Evolutionary conservation across 2,113 vertebrate genomes (phyloP), one percentile per base, ranked within the genome.

Genomic region (Lamprologus sp.): DNA sequence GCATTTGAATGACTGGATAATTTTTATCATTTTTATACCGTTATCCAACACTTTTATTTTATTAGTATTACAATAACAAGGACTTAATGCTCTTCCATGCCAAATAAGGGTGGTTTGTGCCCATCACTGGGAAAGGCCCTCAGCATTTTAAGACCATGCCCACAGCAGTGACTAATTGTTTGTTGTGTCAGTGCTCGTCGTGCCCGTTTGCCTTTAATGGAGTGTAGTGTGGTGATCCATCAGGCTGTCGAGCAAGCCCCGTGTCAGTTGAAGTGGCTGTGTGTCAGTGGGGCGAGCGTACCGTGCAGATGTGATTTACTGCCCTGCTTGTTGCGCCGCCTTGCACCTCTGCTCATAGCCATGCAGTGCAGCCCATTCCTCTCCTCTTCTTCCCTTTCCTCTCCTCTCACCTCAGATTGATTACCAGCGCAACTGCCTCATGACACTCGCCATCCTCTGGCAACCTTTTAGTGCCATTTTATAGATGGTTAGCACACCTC

Each of bases 401-500:
- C 92, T 88, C 89, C 87, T 90, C 92, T 89, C 88, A 51, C 68
- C 60, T 82, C 93, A 96, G 96, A 97, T 97, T 96, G 96, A 97
- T 97, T 88, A 93, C 96, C 91, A 73, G 79, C 83, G 49, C 81
- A 91, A 94, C 92, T 87, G 86, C 86, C 94, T 95, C 90, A 92
- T 93, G 92, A 95, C 90, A 93, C 92, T 92, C 92, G 87, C 94
- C 96, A 94, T 96, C 94, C 96, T 95, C 94, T 94, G 88, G 94
- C 95, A 96, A 96, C 96, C 96, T 96, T 96, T 97, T 96, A 97
- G 93, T 95, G 90, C 90, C 81, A 80, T 96, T 96, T 97, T 96
- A 96, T 96, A 96, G 96, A 96, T 95, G 95, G 95, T 96, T 95
- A 95, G 90, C 93, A 87, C 92, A 92, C 93, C 96, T 96, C 94